These are phyloP conservation scores for Harpegnathos saltator DNA, from an alignment of 1,140 invertebrate genomes.

Conservation along the genomic window DNA sequence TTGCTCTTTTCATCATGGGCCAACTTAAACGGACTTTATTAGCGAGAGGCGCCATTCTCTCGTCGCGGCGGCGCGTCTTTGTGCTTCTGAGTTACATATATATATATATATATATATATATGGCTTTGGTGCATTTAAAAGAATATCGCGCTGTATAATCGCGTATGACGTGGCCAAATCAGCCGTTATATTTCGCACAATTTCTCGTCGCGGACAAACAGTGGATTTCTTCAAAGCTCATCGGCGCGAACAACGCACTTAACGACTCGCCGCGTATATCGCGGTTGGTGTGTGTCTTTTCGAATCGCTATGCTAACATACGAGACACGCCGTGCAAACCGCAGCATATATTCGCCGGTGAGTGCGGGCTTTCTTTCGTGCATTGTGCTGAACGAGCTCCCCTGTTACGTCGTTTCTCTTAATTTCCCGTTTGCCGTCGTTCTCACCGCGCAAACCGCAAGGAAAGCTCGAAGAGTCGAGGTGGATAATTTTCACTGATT, in stretches of 20 bases:
- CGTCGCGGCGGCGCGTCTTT: no score
- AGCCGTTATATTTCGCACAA: slow-evolving; percentile 62
- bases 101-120: no score
- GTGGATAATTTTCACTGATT: background rate
- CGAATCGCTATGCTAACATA: slow-evolving; percentile 55
- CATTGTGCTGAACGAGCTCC: slow-evolving; percentile 24
- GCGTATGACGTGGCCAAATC: slow-evolving; percentile 31
- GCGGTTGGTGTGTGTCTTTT: slow-evolving; percentile 35
- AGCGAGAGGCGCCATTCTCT: background rate
- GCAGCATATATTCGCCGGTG: slow-evolving; percentile 36
- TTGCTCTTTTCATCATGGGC: slow-evolving; percentile 11
- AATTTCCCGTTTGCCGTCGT: slow-evolving; percentile 4
- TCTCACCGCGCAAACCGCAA: background rate
- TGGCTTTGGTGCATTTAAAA: slow-evolving; percentile 30
- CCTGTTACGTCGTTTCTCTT: slow-evolving; percentile 42
- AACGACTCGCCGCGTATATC: slow-evolving; percentile 49
- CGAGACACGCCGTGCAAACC: slow-evolving; percentile 50
- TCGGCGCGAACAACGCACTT: slow-evolving; percentile 32
- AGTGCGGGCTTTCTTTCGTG: slow-evolving; percentile 46
- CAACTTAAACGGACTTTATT: slow-evolving; percentile 46
- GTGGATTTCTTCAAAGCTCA: slow-evolving; percentile 39
- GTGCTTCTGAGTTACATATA: no score
- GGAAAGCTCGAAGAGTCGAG: no score
- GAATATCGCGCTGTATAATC: slow-evolving; percentile 24
- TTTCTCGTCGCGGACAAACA: slow-evolving; percentile 49